A percentile compares a stretch with the other conserved stretches of the same genome.
These are phyloP conservation scores for Erythrocebus patas DNA, from an alignment of 2,113 vertebrate genomes.

Conservation along the genomic window DNA sequence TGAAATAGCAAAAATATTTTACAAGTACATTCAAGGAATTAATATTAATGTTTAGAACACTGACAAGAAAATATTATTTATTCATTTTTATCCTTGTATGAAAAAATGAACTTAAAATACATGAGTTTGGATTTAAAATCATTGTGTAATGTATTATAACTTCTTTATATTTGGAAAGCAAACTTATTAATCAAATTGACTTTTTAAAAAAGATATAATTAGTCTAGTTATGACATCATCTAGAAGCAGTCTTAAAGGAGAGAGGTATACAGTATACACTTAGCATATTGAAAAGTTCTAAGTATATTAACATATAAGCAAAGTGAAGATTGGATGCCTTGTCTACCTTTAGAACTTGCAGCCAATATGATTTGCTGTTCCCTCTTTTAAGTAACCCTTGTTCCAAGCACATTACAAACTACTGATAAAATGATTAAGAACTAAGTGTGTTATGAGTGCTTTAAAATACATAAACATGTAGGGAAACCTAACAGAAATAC, in stretches of 20 bases:
- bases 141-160: neutral
- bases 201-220: neutral
- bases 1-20: neutral
- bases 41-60: neutral
- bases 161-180: neutral
- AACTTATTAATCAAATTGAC: neutral
- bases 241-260: neutral
- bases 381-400: neutral
- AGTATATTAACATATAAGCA: neutral
- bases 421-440: neutral
- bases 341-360: neutral
- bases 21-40: neutral
- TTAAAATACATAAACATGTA: neutral
- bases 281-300: neutral
- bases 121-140: neutral
- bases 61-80: neutral
- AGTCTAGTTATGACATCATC: neutral
- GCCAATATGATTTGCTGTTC: neutral
- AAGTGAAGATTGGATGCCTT: neutral
- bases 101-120: neutral
- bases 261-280: neutral
- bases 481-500: neutral
- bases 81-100: neutral
- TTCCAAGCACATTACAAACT: neutral
- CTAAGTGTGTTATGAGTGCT: neutral